Evolutionary conservation across 1,140 invertebrate species (phyloP).

Genomic region (Chrysopa pallens): DNA sequence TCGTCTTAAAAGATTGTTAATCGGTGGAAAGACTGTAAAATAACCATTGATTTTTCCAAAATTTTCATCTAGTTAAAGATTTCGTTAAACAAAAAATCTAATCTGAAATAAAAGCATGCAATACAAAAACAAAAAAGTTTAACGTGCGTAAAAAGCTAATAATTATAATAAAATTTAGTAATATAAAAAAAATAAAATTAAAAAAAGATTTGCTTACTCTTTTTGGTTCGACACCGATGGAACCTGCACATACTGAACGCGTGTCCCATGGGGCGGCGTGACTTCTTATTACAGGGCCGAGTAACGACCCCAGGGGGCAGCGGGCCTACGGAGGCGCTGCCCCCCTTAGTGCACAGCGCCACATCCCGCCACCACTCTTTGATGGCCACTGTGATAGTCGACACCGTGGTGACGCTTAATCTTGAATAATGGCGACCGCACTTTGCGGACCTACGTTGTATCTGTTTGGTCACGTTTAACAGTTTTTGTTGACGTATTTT

Average conservation of each 20-base stretch:
- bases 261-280: constrained; percentile 20
- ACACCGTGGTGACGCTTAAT: constrained; percentile 5
- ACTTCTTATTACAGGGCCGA: neutral
- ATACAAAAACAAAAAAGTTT: too few relatives aligned
- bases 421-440: too few relatives aligned
- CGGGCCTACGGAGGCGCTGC: constrained; percentile 11
- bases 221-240: constrained; percentile 21
- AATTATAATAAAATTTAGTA: neutral
- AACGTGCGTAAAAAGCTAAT: neutral
- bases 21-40: too few relatives aligned
- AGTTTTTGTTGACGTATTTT: too few relatives aligned
- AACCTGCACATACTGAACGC: constrained; percentile 23
- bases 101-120: neutral
- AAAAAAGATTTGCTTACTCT: constrained; percentile 14
- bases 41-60: too few relatives aligned
- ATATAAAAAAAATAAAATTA: neutral
- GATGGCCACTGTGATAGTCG: constrained; percentile 20
- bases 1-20: too few relatives aligned
- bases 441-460: too few relatives aligned
- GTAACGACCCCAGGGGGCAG: constrained; percentile 7
- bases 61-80: too few relatives aligned
- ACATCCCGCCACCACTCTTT: constrained; percentile 25
- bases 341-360: constrained; percentile 20
- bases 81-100: too few relatives aligned
- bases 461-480: too few relatives aligned